Evolutionary conservation across 1,140 invertebrate genomes (phyloP).

Genomic region (Lordiphosa collinella): DNA sequence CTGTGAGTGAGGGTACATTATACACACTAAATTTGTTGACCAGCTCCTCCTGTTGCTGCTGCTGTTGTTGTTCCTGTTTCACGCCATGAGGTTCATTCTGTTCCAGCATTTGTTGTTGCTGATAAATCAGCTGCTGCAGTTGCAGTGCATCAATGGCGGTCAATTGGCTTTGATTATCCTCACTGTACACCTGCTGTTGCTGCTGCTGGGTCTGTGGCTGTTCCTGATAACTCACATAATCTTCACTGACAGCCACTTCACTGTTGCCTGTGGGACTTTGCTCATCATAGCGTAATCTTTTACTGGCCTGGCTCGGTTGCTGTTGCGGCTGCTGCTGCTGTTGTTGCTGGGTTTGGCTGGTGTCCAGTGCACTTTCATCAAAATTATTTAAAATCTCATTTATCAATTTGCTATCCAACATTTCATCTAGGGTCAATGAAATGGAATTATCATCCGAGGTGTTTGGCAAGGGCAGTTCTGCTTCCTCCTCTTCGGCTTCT

Average conservation of each 20-base stretch:
- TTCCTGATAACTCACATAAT: conserved; percentile 48
- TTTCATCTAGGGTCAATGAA: conserved; percentile 65
- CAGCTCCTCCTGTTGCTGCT: conserved; percentile 40
- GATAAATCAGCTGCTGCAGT: conserved; percentile 65
- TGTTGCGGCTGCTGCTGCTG: conserved; percentile 21
- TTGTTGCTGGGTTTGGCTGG: conserved; percentile 43
- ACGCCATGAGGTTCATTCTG: conserved; percentile 48
- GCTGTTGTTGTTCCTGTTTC: conserved; percentile 46
- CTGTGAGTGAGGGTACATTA: conserved; percentile 67
- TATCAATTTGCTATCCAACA: conserved; percentile 74
- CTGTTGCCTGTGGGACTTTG: conserved; percentile 15
- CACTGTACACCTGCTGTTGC: conserved; percentile 39
- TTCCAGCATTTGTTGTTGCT: conserved; percentile 66
- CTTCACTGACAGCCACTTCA: conserved; percentile 19
- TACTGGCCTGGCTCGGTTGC: conserved; percentile 33
- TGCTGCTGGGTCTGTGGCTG: conserved; percentile 26
- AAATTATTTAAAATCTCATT: conserved; percentile 73
- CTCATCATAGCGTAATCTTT: conserved; percentile 68
- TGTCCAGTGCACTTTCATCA: conserved; percentile 68
- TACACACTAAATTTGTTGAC: conserved; percentile 55
- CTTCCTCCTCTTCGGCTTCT: conserved; percentile 42
- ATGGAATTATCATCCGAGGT: conserved; percentile 73
- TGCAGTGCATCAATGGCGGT: conserved; percentile 67
- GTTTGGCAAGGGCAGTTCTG: conserved; percentile 54
- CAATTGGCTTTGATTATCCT: conserved; percentile 43